A percentile compares a stretch with the other conserved stretches of the same genome.
Evolutionary conservation across 2,888 invertebrate species (phyloP).

Genomic region (Xestobium rufovillosum): DNA sequence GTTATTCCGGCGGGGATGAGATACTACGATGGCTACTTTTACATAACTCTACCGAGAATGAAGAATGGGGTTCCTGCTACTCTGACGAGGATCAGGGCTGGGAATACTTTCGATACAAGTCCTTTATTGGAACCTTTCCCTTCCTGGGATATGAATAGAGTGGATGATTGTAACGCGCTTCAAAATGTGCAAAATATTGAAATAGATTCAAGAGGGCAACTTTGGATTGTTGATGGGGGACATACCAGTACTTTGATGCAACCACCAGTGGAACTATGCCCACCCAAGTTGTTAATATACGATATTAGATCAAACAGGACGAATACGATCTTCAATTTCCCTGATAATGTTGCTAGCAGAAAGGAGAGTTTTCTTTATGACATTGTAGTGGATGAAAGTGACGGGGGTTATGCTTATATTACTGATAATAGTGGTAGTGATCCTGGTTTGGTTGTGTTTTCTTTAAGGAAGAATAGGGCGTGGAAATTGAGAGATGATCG

Average conservation of each 20-base stretch:
- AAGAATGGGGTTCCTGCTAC: conserved; percentile 64
- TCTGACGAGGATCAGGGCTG: conserved; percentile 51
- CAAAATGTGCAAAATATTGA: conserved; percentile 71
- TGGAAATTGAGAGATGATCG: conserved; percentile 62
- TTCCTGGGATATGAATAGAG: conserved; percentile 59
- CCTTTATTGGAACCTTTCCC: conserved; percentile 61
- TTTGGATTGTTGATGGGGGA: conserved; percentile 66
- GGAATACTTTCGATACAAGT: conserved; percentile 45
- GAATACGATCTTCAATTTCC: conserved; percentile 51
- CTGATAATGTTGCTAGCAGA: conserved; percentile 50
- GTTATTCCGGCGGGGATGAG: conserved; percentile 62
- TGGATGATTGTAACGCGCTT: conserved; percentile 60
- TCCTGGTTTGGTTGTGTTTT: conserved; percentile 64
- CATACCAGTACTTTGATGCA: conserved; percentile 53
- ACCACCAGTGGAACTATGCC: conserved; percentile 50
- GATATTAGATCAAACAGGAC: conserved; percentile 56
- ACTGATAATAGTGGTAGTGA: conserved; percentile 61
- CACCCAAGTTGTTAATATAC: conserved; percentile 60
- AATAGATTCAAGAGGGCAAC: conserved; percentile 59
- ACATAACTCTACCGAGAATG: conserved; percentile 63
- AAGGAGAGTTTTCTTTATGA: conserved; percentile 61
- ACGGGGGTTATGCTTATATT: conserved; percentile 61
- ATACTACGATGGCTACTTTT: conserved; percentile 58
- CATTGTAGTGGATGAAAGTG: conserved; percentile 63
- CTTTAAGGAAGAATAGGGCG: conserved; percentile 53